Evolutionary conservation across 1,140 invertebrate species (phyloP).

Genomic region (Leptinotarsa lineolata): DNA sequence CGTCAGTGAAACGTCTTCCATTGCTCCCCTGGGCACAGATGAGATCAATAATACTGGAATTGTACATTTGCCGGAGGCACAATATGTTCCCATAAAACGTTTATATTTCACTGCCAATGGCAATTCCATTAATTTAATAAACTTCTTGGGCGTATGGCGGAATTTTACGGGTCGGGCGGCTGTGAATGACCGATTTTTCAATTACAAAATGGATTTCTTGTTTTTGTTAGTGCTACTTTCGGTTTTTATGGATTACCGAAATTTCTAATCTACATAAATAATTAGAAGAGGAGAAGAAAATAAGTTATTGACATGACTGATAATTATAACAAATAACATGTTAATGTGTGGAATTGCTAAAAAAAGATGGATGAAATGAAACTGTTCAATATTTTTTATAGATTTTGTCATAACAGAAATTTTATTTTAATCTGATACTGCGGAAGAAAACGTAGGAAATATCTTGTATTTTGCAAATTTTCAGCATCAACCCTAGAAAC

Average conservation of each 20-base stretch:
- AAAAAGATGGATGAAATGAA: too few species aligned
- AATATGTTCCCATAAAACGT: conserved; percentile 32
- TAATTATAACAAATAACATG: too few species aligned
- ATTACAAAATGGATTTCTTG: conserved; percentile 6
- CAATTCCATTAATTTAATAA: conserved; percentile 30
- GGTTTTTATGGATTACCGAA: not conserved
- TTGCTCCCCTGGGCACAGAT: conserved; percentile 24
- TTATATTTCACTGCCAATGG: conserved; percentile 26
- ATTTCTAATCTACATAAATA: not conserved
- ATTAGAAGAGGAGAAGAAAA: too few species aligned
- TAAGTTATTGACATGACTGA: too few species aligned
- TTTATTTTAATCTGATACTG: too few species aligned
- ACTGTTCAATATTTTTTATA: too few species aligned
- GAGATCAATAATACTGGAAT: conserved; percentile 28
- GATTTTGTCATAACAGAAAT: too few species aligned
- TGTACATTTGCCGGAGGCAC: conserved; percentile 27
- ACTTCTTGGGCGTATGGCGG: not conserved
- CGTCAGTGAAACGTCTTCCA: conserved; percentile 44
- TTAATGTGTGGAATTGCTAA: too few species aligned
- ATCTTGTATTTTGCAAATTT: too few species aligned
- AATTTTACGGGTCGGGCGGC: conserved; percentile 13
- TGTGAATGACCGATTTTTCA: conserved; percentile 9
- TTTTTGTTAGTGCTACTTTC: conserved; percentile 1
- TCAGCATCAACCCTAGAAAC: too few species aligned
- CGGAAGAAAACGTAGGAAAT: too few species aligned